Conservation (phyloP, 2,113 vertebrate genomes). For the Mohoua ochrocephala region DNA sequence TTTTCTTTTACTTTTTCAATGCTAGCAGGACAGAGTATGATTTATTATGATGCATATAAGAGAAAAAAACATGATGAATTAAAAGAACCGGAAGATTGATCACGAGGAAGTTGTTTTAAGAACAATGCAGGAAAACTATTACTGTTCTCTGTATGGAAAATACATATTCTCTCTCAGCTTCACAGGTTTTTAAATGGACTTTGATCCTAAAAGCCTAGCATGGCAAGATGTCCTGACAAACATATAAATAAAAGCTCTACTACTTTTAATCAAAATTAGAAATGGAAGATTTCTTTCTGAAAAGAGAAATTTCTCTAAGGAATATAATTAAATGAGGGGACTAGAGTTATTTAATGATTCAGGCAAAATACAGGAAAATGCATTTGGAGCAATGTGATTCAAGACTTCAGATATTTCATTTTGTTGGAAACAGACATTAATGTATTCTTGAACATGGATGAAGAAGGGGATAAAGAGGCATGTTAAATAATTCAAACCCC, state of each 20-base stretch:
- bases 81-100: not conserved
- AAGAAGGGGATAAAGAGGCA: not conserved
- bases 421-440: not conserved
- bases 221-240: not conserved
- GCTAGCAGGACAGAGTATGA: not conserved
- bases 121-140: not conserved
- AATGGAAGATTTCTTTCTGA: not conserved
- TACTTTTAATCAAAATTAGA: not conserved
- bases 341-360: not conserved
- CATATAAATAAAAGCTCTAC: not conserved
- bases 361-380: not conserved
- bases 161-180: not conserved
- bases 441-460: not conserved
- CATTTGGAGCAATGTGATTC: not conserved
- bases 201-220: not conserved
- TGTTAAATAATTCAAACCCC: not conserved
- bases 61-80: not conserved
- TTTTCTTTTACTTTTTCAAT: not conserved
- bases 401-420: not conserved
- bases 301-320: not conserved
- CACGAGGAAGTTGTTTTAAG: not conserved
- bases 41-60: not conserved
- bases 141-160: not conserved
- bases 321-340: not conserved
- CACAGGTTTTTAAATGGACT: not conserved